Evolutionary conservation across 2,888 invertebrate genomes (phyloP), one percentile per base, ranked within the genome.

Genomic region (Polymixis lichenea): DNA sequence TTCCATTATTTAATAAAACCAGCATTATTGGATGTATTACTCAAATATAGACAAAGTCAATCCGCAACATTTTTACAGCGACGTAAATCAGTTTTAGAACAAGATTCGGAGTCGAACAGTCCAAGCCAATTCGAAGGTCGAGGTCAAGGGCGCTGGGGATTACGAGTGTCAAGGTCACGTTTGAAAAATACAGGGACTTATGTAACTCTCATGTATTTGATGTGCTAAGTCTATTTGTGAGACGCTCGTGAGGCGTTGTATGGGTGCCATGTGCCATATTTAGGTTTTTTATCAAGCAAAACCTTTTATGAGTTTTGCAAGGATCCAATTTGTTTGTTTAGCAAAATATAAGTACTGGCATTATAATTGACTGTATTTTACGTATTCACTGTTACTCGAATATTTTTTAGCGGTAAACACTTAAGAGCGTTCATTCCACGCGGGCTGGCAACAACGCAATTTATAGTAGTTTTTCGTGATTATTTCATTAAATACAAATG

Each of bases 131-230:
- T 67, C 67, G 51, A 82, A 80, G 75, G 73, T 76, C 67, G 61
- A 53, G 83, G 83, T 76, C 70, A 75, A 86, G 82, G 77, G 69
- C 75, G 68, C 13, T 38, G 51, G 62, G 76, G 49, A 76, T 69
- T 56, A 70, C 60, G 32, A 72, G 65, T 68, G 76, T 86, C 87
- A 88, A 86, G 84, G 86, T 80, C 87, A 82, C 61, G 15, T 70
- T 61, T 76, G 56, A 85, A 85, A 77, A 85, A 69, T 78, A 69
- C 61, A 78, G 69, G 28, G 58, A 51, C 68, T 83, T 86, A 66
- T 68, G 65, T 74, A 86, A 83, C 65, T 60, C 70, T 46, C 25
- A 53, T 68, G 43, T 71, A 71, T 82, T 80, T 80, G 81, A 82
- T 70, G 70, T 60, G 64, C 32, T 83, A 77, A 83, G 78, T 69